Percentiles rank a stretch among this genome's conserved stretches.
These are phyloP conservation scores for Borostomias antarcticus DNA, from an alignment of 2,797 vertebrate species.

Conservation along the genomic window DNA sequence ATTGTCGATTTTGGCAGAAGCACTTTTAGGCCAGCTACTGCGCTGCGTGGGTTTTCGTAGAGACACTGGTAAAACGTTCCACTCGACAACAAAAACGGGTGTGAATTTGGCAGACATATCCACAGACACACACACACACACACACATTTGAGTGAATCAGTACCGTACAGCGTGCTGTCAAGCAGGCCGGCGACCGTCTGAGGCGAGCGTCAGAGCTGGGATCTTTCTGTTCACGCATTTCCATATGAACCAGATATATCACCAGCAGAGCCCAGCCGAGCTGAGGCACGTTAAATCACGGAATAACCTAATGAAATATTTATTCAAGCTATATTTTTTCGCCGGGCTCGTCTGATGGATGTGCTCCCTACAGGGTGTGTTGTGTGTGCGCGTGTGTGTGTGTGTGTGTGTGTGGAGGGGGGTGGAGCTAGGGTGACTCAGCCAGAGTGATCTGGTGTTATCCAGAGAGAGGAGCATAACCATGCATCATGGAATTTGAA, in stretches of 20 bases:
- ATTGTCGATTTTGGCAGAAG: neutral
- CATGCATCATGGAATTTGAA: too few relatives aligned
- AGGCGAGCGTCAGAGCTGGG: constrained; percentile 59
- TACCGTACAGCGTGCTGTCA: too few relatives aligned
- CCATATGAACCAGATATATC: constrained; percentile 71
- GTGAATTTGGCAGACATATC: neutral
- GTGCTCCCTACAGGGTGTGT: constrained; percentile 44
- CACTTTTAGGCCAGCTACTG: neutral
- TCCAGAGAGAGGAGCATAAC: too few relatives aligned
- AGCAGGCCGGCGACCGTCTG: constrained; percentile 57
- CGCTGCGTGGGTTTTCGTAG: neutral
- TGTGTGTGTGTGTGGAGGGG: too few relatives aligned
- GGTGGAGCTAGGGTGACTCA: constrained; percentile 16
- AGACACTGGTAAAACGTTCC: neutral
- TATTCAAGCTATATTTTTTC: constrained; percentile 65
- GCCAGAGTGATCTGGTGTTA: neutral
- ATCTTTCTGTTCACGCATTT: constrained; percentile 75
- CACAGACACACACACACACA: constrained; percentile 11
- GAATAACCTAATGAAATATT: constrained; percentile 76
- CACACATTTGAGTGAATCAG: constrained; percentile 47
- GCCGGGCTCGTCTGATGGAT: constrained; percentile 52
- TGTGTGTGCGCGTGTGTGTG: too few relatives aligned
- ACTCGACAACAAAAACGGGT: neutral
- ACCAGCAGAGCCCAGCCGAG: constrained; percentile 61
- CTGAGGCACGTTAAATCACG: constrained; percentile 71